A percentile compares a stretch with the other conserved stretches of the same genome.
Evolutionary conservation across 1,140 invertebrate genomes (phyloP).

Genomic region (Platorchestia sp.): DNA sequence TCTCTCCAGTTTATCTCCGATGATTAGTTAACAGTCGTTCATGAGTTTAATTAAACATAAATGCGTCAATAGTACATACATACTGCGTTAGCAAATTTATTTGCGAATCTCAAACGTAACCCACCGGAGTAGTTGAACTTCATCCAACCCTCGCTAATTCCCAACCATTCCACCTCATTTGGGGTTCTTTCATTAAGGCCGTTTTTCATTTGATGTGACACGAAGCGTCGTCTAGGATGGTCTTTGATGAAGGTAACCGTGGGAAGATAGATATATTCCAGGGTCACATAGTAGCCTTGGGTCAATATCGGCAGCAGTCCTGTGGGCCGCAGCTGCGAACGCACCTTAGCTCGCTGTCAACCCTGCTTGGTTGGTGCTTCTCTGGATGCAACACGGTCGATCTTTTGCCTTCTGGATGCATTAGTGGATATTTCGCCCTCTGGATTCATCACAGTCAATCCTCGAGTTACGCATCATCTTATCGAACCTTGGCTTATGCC

Average conservation of each 20-base stretch:
- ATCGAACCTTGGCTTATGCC: neutral
- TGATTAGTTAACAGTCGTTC: neutral
- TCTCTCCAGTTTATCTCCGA: neutral
- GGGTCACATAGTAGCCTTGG: conserved; percentile 24
- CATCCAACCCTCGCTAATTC: neutral
- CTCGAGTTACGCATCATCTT: neutral
- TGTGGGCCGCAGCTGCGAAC: neutral
- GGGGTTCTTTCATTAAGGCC: neutral
- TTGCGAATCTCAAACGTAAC: neutral
- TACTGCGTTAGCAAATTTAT: neutral
- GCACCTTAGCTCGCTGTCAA: neutral
- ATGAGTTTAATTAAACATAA: neutral
- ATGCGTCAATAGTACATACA: neutral
- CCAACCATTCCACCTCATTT: neutral
- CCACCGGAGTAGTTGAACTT: neutral
- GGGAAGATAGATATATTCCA: neutral
- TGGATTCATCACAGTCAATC: no score
- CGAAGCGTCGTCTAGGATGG: neutral
- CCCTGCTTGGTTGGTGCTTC: neutral
- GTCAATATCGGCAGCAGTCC: conserved; percentile 13
- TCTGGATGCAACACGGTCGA: neutral
- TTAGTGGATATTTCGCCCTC: neutral
- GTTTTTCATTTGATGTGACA: neutral
- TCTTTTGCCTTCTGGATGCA: neutral
- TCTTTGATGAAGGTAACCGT: neutral